phyloP scores from a whole-genome alignment of 35 echinoderm and acorn worm species.

The Patiria miniata region DNA sequence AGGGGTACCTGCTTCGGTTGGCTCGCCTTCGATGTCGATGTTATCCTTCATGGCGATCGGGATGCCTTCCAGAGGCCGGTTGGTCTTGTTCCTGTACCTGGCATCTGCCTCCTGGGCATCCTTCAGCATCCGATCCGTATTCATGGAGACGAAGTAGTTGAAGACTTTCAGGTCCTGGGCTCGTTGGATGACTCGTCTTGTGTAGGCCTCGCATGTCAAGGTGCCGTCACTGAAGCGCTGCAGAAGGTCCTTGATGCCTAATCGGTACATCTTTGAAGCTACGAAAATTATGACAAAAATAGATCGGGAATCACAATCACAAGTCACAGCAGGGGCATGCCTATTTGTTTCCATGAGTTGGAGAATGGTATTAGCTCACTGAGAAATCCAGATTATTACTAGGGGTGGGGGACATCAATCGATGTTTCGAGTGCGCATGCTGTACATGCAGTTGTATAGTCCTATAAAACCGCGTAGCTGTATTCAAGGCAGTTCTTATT shows the following conservation, averaged over 20 bases:
- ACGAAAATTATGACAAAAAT: not conserved
- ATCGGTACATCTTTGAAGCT: not conserved
- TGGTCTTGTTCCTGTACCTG: conserved; percentile 17
- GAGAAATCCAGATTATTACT: too few species aligned
- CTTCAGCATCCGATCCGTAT: conserved; percentile 12
- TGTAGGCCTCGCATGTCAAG: conserved; percentile 1
- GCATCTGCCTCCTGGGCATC: conserved; percentile 17
- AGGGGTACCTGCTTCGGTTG: not conserved
- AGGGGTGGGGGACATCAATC: too few species aligned
- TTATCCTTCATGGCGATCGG: conserved; percentile 11
- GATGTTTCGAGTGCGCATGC: too few species aligned
- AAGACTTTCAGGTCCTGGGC: not conserved
- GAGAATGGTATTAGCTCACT: too few species aligned
- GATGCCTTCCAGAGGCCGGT: conserved; percentile 3
- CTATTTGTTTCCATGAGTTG: too few species aligned
- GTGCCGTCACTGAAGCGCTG: not conserved
- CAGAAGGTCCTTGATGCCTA: not conserved
- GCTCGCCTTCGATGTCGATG: conserved; percentile 11
- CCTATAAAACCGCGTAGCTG: too few species aligned
- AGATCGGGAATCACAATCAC: too few species aligned
- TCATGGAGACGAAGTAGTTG: conserved; percentile 14
- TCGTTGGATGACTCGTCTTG: not conserved
- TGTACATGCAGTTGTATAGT: too few species aligned
- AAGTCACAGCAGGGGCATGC: too few species aligned
- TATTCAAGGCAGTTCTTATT: too few species aligned